Conservation (phyloP, 2,888 invertebrate species). For the Drosophila mayaguana region DNA sequence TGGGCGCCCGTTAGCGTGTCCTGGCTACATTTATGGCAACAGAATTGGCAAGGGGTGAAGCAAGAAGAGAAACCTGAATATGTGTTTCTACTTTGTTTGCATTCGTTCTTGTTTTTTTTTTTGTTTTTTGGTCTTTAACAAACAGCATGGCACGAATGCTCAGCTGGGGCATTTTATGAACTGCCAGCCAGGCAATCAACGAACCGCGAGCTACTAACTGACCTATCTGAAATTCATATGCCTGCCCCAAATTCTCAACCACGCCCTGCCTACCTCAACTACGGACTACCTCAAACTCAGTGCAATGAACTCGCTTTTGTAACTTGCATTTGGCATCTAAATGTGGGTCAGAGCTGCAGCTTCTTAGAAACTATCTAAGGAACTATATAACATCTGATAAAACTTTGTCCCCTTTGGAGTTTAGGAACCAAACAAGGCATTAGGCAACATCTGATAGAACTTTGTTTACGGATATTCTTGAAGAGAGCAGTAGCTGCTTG, state of each 20-base stretch:
- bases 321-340: conserved; percentile 13
- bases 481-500: too few species aligned
- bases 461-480: neutral
- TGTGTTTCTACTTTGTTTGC: conserved; percentile 37
- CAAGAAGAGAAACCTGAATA: conserved; percentile 23
- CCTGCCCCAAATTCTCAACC: conserved; percentile 3
- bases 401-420: neutral
- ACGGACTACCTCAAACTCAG: conserved; percentile 4
- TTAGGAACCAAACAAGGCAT: neutral
- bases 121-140: conserved; percentile 13
- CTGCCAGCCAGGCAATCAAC: conserved; percentile 45
- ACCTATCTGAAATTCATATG: conserved; percentile 42
- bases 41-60: conserved; percentile 2
- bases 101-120: neutral
- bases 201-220: conserved; percentile 48
- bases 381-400: neutral
- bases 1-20: conserved; percentile 67
- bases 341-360: conserved; percentile 35
- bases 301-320: conserved; percentile 48
- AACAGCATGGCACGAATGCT: conserved; percentile 36
- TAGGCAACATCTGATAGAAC: neutral
- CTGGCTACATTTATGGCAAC: conserved; percentile 62
- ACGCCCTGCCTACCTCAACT: neutral
- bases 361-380: conserved; percentile 5
- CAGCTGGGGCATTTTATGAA: conserved; percentile 42